Evolutionary conservation across 2,888 invertebrate genomes (phyloP), one percentile per base, ranked within the genome.

Genomic region (Scaptomyza flava): DNA sequence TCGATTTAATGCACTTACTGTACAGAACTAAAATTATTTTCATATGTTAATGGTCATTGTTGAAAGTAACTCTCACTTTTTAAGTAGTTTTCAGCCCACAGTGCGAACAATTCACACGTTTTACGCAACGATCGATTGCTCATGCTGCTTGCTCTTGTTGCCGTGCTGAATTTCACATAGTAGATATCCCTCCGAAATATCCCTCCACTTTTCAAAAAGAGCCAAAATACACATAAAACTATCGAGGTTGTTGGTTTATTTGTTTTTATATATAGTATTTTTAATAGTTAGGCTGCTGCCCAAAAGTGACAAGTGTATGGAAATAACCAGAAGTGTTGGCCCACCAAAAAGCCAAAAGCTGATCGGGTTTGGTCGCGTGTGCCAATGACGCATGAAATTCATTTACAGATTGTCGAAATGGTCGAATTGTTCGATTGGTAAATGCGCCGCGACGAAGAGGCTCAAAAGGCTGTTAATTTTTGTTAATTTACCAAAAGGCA

Each of bases 291-390:
- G 53, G 42, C 33, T 33, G 51, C 9, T 42, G 52, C 11, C 61
- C 60, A 71, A 74, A 74, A 31, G 30, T 34, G 78, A 78, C 81
- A 71, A 84, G 79, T 81, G 81, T 78, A 78, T 81, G 75, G 56
- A 81, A 78, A 84, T 68, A 61, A 57, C 58, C 71, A 70, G 59
- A 68, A 68, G 52, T 61, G 38, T n/a, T 6, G 9, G 59, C 57
- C 48, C 63, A 43, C 17, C 59, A 42, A 54, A 54, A 42, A 50
- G 38, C 36, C 14, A 14, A 12, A 43, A 43, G 47, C 38, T 38
- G 59, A 76, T 71, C 72, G 47, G 41, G 67, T 66, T 75, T 41
- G 72, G 75, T 77, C 75, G 72, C 75, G 77, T 77, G 68, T 77
- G 60, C 45, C 64, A 56, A 61, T 52, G 56, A 62, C 72, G 74